phyloP scores from a whole-genome alignment of 2,113 vertebrate genomes.

The Cyanistes caeruleus region DNA sequence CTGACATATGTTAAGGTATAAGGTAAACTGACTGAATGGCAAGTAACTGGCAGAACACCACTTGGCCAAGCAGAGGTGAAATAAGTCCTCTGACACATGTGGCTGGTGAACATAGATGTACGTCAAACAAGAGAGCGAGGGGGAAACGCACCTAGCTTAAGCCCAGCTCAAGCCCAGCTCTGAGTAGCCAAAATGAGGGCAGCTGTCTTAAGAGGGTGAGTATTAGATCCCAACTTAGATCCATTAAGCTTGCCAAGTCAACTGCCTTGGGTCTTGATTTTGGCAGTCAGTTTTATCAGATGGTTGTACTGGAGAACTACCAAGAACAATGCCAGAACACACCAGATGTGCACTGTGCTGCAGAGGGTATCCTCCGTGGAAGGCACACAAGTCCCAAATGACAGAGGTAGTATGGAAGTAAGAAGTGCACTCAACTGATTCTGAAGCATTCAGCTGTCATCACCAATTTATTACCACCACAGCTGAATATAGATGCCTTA shows the following conservation, averaged over 20 bases:
- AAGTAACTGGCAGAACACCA: neutral
- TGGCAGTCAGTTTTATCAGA: conserved; percentile 51
- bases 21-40: neutral
- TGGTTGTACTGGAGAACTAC: neutral
- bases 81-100: neutral
- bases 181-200: neutral
- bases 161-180: neutral
- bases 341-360: conserved; percentile 46
- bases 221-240: neutral
- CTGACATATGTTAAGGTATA: neutral
- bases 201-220: conserved; percentile 17
- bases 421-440: neutral
- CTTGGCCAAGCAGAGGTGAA: neutral
- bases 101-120: neutral
- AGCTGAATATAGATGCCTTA: neutral
- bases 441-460: neutral
- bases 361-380: neutral
- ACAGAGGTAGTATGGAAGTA: neutral
- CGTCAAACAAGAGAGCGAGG: neutral
- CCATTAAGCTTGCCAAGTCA: conserved; percentile 42
- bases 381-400: neutral
- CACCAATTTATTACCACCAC: neutral
- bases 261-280: conserved; percentile 34
- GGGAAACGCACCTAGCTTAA: neutral
- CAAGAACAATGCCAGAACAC: conserved; percentile 52